Conservation (phyloP, 2,888 invertebrate genomes). For the Parapristionchus giblindavisi region DNA sequence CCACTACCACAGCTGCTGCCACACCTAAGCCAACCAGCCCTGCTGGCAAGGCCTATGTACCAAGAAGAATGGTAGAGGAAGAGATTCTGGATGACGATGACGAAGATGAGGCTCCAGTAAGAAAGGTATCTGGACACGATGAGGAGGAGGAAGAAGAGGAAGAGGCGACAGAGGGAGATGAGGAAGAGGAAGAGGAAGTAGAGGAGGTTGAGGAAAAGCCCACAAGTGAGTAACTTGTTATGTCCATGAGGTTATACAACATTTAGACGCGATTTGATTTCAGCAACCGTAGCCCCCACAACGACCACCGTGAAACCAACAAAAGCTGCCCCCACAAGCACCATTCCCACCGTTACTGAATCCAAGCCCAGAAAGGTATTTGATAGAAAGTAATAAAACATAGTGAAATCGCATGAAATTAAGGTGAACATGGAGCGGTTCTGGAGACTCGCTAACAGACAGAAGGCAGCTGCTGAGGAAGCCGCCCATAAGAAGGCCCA, state of each 20-base stretch:
- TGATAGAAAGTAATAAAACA: not conserved
- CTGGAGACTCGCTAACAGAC: constrained; percentile 59
- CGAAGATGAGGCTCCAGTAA: not conserved
- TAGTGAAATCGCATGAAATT: not conserved
- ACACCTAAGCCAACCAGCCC: not conserved
- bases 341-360: not conserved
- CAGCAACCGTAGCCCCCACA: constrained; percentile 26
- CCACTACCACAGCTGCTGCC: constrained; percentile 25
- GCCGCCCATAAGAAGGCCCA: constrained; percentile 8
- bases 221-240: no score
- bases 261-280: not conserved
- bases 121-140: not conserved
- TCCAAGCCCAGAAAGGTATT: constrained; percentile 1
- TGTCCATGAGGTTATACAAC: constrained; percentile 1
- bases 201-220: constrained; percentile 35
- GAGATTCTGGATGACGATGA: constrained; percentile 19
- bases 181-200: constrained; percentile 34
- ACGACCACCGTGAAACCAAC: constrained; percentile 29
- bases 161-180: constrained; percentile 38
- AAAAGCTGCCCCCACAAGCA: constrained; percentile 33
- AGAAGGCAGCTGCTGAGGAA: constrained; percentile 33
- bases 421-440: constrained; percentile 68
- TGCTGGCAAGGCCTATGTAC: not conserved
- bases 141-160: constrained; percentile 19
- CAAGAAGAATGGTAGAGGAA: constrained; percentile 16